Evolutionary conservation across 2,797 vertebrate genomes (phyloP), one percentile per base, ranked within the genome.

Genomic region (Rhinichthys osculus): DNA sequence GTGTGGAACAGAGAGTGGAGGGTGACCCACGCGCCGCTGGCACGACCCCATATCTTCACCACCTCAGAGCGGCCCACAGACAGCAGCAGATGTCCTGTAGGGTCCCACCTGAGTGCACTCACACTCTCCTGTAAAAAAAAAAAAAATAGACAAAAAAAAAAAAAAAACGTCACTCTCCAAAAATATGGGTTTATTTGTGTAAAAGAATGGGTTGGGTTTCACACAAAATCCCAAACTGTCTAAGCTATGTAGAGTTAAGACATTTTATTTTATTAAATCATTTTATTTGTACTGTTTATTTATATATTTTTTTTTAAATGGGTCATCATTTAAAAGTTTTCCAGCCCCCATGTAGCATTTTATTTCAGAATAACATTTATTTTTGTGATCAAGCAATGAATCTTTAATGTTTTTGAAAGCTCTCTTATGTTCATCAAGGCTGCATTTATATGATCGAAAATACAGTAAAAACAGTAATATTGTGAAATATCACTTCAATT

Each of bases 31-130:
- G 89, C 87, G 44, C 88, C 89, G 2, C 91, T 92, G 6, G 88
- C 91, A 57, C 92, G 89, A 3, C 95, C 96, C 91, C 96, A 88
- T 27, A 96, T 91, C 89, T 96, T 95, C 87, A 95, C 92, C 3
- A 93, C 91, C 42, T 96, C 96, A 7, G 94, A 95, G 54, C 93
- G 92, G 30, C 95, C 93, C 77, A 93, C 86, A 84, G 95, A 94
- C 79, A 96, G 90, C 62, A 96, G 93, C 87, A 96, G 84, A 89
- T 96, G 93, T 57, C 96, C 96, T 1, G 95, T 96, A 69, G 96
- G 95, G 88, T 96, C 96, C 96, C 96, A 96, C 85, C 93, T 94
- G 3, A 96, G 86, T 35, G 92, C 91, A 73, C 86, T 93, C 50
- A 96, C 89, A 62, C 91, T 88, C 72, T 96, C 95, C 96, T 96